Base-by-base conservation (phyloP, 1,140 invertebrate species). In the Harlomillsia oculata region DNA sequence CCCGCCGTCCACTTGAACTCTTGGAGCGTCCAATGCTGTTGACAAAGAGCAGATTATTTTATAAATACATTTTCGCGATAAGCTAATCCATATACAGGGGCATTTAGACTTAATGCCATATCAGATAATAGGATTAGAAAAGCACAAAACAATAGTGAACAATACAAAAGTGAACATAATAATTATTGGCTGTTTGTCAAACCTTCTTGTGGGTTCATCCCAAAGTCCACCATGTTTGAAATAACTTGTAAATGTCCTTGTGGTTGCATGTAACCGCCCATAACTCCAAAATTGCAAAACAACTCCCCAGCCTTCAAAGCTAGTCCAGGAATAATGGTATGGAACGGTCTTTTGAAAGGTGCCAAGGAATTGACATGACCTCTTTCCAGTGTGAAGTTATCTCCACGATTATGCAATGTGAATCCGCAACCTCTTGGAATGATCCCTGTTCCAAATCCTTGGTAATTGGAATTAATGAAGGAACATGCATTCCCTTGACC, bases 381-480 rank as follows among this genome's bases (percentile, higher is more conserved):
- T 39, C 29, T 43, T 25, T 65, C 59, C 53, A 65, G 52, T 20
- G 54, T 52, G 30, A 65, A 65, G 56, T 61, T 61, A 13, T 36
- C 63, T 48, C 59, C 63, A 26, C 63, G 46, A 32, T 65, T 72
- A 54, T 74, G 72, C 11, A 75, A 48, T 5, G 70, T 69, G 46
- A 75, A 74, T 3, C 73, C 73, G 66, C 73, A 73, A 1, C 68
- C 70, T 32, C 70, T 64, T 2, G 73, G 73, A 14, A 75, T 68
- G 34, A 74, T 64, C n/a, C 67, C 70, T 1, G 71, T 69, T n/a
- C 72, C 73, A 62, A 75, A 75, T 6, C 69, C 69, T 55, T 66
- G 63, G 57, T 68, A 73, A 56, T 70, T 69, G 32, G 71, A 73
- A 56, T 70, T 72, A 46, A 74, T 75, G 48, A 74, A 74, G 26